A percentile compares a stretch with the other conserved stretches of the same genome.
These are phyloP conservation scores for Orchestia grillus DNA, from an alignment of 1,140 invertebrate genomes.

Conservation along the genomic window DNA sequence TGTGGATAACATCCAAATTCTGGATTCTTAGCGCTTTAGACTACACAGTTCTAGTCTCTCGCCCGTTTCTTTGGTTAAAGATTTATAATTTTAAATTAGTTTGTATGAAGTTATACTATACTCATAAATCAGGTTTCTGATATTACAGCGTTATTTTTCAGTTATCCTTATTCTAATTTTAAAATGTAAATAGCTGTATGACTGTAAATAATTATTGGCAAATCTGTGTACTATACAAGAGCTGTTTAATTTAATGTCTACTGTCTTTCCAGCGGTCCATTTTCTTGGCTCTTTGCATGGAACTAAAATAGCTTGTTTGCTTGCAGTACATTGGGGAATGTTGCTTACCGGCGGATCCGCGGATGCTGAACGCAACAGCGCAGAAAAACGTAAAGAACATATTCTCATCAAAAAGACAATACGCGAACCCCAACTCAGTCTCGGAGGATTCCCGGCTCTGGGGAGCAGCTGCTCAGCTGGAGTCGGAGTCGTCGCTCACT, in stretches of 20 bases:
- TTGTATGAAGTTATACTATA: neutral
- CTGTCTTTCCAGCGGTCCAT: neutral
- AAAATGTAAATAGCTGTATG: neutral
- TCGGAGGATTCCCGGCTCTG: neutral
- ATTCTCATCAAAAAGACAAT: neutral
- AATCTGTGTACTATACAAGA: neutral
- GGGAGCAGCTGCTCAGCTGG: neutral
- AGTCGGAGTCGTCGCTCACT: neutral
- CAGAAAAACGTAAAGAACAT: neutral
- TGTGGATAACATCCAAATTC: neutral
- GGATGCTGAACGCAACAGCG: neutral
- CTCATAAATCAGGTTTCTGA: neutral
- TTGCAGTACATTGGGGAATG: constrained; percentile 38
- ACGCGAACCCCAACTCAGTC: neutral
- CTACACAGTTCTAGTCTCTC: neutral
- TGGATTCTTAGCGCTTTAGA: neutral
- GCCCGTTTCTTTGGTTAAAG: neutral
- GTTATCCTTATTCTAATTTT: neutral
- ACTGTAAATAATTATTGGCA: neutral
- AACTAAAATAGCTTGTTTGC: neutral
- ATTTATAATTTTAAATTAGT: neutral
- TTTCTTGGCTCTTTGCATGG: neutral
- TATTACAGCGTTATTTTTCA: neutral
- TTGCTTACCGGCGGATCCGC: neutral
- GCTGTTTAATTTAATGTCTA: neutral